phyloP scores from a whole-genome alignment of 2,113 vertebrate genomes.

The Apteryx mantelli region DNA sequence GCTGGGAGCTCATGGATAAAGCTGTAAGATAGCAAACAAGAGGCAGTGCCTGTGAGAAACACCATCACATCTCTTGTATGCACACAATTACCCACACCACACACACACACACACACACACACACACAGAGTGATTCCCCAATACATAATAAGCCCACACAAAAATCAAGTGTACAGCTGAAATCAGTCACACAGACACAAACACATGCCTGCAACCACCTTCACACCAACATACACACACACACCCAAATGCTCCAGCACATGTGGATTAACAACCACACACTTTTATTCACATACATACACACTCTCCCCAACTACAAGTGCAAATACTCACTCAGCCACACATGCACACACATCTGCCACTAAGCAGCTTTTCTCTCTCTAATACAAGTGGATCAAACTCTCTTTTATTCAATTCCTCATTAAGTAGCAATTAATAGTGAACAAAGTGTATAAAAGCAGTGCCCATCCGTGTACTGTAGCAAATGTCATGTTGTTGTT shows the following conservation, averaged over 20 bases:
- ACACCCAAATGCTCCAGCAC: background rate
- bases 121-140: background rate
- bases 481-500: background rate
- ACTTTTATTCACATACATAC: accelerated
- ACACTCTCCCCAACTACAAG: background rate
- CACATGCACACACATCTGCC: accelerated
- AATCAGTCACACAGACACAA: accelerated
- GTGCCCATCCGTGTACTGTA: accelerated
- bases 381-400: accelerated
- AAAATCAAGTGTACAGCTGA: accelerated
- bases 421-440: background rate
- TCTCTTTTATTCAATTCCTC: background rate
- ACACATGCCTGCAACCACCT: accelerated
- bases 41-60: background rate
- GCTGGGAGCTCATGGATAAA: background rate
- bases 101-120: background rate
- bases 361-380: background rate
- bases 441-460: background rate
- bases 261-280: accelerated
- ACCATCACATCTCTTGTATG: accelerated
- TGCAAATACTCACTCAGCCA: background rate
- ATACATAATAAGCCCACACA: background rate
- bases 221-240: background rate
- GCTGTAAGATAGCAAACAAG: background rate
- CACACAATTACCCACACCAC: accelerated